Conservation (phyloP, 2,113 vertebrate species). For the Cyphomyrus discorhynchus region DNA sequence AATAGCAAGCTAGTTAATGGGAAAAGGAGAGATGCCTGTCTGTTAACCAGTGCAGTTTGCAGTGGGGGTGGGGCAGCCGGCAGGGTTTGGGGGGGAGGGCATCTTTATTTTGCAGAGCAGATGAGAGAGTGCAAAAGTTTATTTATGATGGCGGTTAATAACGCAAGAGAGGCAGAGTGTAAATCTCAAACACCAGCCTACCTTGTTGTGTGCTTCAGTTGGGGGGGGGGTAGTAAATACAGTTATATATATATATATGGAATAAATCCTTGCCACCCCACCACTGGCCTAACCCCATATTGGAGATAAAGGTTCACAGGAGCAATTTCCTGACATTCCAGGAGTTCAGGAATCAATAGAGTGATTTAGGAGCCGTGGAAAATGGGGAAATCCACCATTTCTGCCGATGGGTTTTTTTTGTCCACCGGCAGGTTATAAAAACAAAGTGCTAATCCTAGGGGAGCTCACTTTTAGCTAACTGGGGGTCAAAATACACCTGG, state of each 20-base stretch:
- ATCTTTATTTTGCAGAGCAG: slow-evolving; percentile 8
- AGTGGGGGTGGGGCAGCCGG: background rate
- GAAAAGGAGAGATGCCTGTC: slow-evolving; percentile 7
- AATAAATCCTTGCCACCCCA: slow-evolving; percentile 6
- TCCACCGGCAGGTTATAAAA: background rate
- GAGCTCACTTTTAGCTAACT: background rate
- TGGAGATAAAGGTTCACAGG: background rate
- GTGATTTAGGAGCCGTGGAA: background rate
- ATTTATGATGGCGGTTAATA: slow-evolving; percentile 29
- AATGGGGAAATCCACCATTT: background rate
- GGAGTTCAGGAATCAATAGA: background rate
- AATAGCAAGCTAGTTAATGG: slow-evolving; percentile 13
- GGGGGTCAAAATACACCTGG: background rate
- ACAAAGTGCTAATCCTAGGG: background rate
- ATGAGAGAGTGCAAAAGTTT: slow-evolving; percentile 11
- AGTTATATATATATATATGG: background rate
- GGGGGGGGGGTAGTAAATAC: background rate
- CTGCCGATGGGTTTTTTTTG: background rate
- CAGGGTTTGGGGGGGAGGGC: background rate
- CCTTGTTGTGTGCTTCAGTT: slow-evolving; percentile 16
- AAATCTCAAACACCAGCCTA: slow-evolving; percentile 19
- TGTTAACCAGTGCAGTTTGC: background rate
- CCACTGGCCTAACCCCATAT: background rate
- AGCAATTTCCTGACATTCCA: background rate
- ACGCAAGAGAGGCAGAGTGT: background rate